Conservation (phyloP, 2,797 vertebrate species). For the Ambastaia sidthimunki region DNA sequence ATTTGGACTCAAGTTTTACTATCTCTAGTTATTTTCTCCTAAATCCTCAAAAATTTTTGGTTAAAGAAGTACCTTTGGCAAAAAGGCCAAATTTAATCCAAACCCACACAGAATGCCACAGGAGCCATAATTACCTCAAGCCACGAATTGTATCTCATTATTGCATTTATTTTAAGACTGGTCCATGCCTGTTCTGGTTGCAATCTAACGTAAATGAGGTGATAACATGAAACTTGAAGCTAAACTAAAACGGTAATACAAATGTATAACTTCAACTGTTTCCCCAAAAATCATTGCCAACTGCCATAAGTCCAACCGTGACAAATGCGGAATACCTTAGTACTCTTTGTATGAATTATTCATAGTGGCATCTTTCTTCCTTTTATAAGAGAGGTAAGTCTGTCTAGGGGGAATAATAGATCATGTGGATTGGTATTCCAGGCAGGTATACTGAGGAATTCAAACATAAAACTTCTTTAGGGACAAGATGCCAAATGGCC, state of each 20-base stretch:
- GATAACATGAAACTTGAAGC: conserved; percentile 45
- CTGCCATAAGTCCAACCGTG: neutral
- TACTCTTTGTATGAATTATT: conserved; percentile 13
- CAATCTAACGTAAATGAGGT: conserved; percentile 49
- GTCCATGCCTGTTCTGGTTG: conserved; percentile 40
- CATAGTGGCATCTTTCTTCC: conserved; percentile 2
- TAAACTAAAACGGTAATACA: conserved; percentile 20
- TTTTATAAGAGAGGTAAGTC: conserved; percentile 21
- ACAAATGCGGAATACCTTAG: conserved; percentile 1
- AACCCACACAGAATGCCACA: conserved; percentile 40
- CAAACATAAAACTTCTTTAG: conserved; percentile 25
- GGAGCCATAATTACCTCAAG: conserved; percentile 46
- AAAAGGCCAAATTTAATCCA: conserved; percentile 29
- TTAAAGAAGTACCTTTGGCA: conserved; percentile 7
- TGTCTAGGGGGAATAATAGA: conserved; percentile 36
- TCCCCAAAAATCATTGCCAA: conserved; percentile 6
- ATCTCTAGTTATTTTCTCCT: conserved; percentile 34
- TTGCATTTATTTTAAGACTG: conserved; percentile 43
- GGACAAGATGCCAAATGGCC: conserved; percentile 16
- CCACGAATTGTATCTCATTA: conserved; percentile 48
- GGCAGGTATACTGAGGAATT: conserved; percentile 56
- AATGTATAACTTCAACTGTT: conserved; percentile 1
- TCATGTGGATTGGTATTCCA: conserved; percentile 59
- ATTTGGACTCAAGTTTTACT: conserved; percentile 23
- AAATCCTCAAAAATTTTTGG: conserved; percentile 32